A percentile compares a stretch with the other conserved stretches of the same genome.
Evolutionary conservation across 2,113 vertebrate genomes (phyloP).

Genomic region (Sorex fumeus): DNA sequence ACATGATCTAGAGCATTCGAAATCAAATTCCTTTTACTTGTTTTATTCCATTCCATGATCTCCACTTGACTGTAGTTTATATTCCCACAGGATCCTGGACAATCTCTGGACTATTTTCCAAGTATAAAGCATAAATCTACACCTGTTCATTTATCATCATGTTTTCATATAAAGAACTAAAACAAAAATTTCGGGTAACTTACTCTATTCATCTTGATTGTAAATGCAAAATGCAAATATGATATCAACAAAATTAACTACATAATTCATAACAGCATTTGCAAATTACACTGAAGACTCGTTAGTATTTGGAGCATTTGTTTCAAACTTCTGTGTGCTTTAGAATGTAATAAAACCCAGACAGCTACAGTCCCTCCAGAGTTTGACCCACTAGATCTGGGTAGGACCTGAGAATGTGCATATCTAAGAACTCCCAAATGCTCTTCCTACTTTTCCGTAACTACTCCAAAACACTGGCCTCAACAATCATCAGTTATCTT

Average conservation of each 20-base stretch:
- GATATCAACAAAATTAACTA: conserved; percentile 58
- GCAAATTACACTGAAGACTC: neutral
- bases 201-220: conserved; percentile 19
- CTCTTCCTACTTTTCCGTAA: neutral
- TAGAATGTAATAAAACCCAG: conserved; percentile 11
- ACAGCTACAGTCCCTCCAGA: neutral
- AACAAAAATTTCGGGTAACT: neutral
- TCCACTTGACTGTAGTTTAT: neutral
- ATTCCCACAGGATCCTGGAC: neutral
- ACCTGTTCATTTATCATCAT: neutral
- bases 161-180: conserved; percentile 45
- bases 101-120: conserved; percentile 5
- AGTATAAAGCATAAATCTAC: neutral
- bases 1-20: no score
- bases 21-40: neutral
- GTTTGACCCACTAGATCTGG: neutral
- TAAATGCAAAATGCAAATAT: conserved; percentile 44
- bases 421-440: conserved; percentile 21
- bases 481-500: neutral
- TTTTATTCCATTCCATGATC: conserved; percentile 1
- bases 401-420: neutral
- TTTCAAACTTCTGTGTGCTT: neutral
- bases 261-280: conserved; percentile 30
- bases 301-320: neutral
- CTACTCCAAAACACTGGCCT: no score